Evolutionary conservation across 2,113 vertebrate genomes (phyloP).

Genomic region (Stictonetta naevosa): DNA sequence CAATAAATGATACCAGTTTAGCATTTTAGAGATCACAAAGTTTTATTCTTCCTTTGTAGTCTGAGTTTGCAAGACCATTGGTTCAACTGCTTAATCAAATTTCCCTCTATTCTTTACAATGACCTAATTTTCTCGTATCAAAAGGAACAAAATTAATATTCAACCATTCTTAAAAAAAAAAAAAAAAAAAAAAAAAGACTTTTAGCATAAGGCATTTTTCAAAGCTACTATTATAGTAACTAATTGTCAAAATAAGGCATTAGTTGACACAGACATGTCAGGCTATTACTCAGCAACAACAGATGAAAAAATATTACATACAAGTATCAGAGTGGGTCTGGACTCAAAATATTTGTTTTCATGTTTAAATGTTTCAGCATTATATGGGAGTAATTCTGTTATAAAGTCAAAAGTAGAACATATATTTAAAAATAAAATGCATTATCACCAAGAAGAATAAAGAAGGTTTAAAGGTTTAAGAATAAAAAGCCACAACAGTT

Average conservation of each 20-base stretch:
- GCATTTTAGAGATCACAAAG: conserved; percentile 3
- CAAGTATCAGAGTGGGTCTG: not conserved
- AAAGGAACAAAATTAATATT: not conserved
- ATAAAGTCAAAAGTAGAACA: not conserved
- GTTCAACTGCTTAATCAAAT: not conserved
- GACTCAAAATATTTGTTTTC: not conserved
- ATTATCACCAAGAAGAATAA: not conserved
- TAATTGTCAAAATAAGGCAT: not conserved
- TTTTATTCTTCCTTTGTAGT: not conserved
- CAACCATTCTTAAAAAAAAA: not conserved
- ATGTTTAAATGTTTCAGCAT: not conserved
- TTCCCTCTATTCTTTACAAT: not conserved
- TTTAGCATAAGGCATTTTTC: not conserved
- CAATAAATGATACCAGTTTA: not conserved
- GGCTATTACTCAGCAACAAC: not conserved
- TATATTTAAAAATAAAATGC: not conserved
- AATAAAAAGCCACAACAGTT: not conserved
- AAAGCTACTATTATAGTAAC: not conserved
- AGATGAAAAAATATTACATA: not conserved
- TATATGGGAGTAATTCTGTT: not conserved
- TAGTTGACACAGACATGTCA: not conserved
- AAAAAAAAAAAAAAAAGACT: not conserved
- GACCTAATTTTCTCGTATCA: not conserved
- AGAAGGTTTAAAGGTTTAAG: not conserved
- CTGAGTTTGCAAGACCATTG: not conserved